Conservation (phyloP, 1,140 invertebrate species). For the Anagrus nilaparvatae region DNA sequence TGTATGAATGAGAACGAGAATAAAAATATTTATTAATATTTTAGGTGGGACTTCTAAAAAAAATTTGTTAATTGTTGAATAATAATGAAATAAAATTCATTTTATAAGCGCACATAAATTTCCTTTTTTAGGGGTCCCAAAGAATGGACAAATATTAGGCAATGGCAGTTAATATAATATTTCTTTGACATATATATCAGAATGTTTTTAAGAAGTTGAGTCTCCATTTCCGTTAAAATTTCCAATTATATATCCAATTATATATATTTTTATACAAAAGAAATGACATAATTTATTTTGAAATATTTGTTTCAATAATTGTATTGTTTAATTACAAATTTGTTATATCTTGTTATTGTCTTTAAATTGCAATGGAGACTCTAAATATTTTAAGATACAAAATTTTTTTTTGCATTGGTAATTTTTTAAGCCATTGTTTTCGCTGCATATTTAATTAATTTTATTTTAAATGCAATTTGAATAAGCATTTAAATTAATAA, state of each 20-base stretch:
- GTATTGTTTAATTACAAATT: too few relatives aligned
- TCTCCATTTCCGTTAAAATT: neutral
- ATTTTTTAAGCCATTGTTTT: too few relatives aligned
- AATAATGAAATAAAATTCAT: constrained; percentile 4
- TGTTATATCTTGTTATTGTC: too few relatives aligned
- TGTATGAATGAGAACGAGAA: constrained; percentile 20
- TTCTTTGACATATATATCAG: constrained; percentile 16
- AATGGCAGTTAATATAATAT: constrained; percentile 25
- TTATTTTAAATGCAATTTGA: too few relatives aligned
- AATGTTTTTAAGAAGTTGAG: neutral
- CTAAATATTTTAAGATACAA: too few relatives aligned
- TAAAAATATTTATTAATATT: constrained; percentile 23
- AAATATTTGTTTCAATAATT: neutral
- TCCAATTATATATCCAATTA: constrained; percentile 3
- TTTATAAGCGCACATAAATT: constrained; percentile 17
- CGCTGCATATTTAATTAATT: too few relatives aligned
- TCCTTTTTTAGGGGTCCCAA: constrained; percentile 35
- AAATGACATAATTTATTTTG: neutral
- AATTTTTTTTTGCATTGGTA: too few relatives aligned
- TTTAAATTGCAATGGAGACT: too few relatives aligned
- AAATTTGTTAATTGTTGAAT: constrained; percentile 14
- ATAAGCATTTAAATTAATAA: too few relatives aligned
- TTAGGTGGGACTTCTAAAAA: constrained; percentile 33
- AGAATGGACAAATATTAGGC: constrained; percentile 26
- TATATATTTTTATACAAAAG: neutral